These are phyloP conservation scores for Enteromius mattozi DNA, from an alignment of 2,797 vertebrate genomes.

Conservation along the genomic window DNA sequence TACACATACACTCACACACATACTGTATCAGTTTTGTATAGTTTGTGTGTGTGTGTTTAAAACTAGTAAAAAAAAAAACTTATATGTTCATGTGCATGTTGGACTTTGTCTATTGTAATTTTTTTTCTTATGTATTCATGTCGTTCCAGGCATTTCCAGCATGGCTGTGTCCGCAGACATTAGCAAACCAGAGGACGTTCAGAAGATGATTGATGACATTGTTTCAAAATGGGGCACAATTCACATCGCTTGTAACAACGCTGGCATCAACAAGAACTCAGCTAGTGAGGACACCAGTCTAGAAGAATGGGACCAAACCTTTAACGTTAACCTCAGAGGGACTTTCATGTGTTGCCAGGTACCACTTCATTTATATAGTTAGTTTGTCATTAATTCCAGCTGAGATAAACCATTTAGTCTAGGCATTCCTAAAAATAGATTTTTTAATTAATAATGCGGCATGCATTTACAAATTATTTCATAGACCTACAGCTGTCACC, in stretches of 20 bases:
- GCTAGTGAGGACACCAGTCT: constrained; percentile 81
- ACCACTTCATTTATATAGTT: constrained; percentile 13
- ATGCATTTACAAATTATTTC: not conserved
- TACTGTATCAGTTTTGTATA: too few relatives aligned
- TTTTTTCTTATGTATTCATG: not conserved
- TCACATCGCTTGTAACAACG: constrained; percentile 82
- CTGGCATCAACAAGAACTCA: constrained; percentile 84
- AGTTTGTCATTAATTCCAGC: constrained; percentile 6
- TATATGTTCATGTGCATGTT: not conserved
- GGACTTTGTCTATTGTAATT: not conserved
- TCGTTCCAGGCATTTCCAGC: constrained; percentile 69
- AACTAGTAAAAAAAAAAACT: too few relatives aligned
- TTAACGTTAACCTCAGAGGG: constrained; percentile 81
- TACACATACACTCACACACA: too few relatives aligned
- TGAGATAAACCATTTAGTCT: not conserved
- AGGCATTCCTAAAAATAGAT: not conserved
- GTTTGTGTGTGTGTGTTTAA: not conserved
- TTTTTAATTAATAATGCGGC: not conserved
- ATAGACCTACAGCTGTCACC: not conserved
- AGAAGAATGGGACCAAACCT: constrained; percentile 84
- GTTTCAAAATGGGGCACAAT: constrained; percentile 79
- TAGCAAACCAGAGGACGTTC: constrained; percentile 80
- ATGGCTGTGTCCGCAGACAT: constrained; percentile 78
- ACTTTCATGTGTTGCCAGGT: constrained; percentile 88
- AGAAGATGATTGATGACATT: constrained; percentile 74